Evolutionary conservation across 2,888 invertebrate genomes (phyloP), one percentile per base, ranked within the genome.

Genomic region (Drosophila tripunctata): DNA sequence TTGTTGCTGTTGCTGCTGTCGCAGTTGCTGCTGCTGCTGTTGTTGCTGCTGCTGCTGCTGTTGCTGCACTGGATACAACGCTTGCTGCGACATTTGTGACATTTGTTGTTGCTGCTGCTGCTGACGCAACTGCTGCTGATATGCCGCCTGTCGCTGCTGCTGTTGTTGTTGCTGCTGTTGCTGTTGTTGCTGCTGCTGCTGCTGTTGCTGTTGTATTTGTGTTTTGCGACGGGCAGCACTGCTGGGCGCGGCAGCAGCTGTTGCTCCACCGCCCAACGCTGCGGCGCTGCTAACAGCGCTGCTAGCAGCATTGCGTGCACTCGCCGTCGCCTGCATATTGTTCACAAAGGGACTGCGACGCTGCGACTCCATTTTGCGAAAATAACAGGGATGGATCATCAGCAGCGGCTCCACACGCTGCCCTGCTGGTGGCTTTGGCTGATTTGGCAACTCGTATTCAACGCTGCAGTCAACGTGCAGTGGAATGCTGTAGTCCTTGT

Each of bases 391-490:
- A 92, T 96, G 96, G 90, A 96, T 96, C 96, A 96, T 96, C 88
- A 96, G 93, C 90, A 96, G 93, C 54, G 96, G 96, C 92, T 96
- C 96, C 90, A 95, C 94, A 90, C 95, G 93, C 90, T 94, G 95
- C 75, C 96, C 96, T 90, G 95, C 95, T 84, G 96, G 96, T 85
- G 96, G 96, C 92, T 96, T 96, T 82, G 96, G 96, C 92, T 96
- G 95, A 92, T 96, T 96, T 89, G 96, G 96, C 91, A 96, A 93
- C 93, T 96, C 96, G 93, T 96, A 96, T 92, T 96, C 96, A 88
- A 96, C 96, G 93, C 96, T 96, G 93, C 96, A 96, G 92, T 96
- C 96, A 91, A 96, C 96, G 93, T 96, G 96, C 91, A 96, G 93
- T 89, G 96, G 96, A 92, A 96, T 94, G 91, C 95, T 95, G 92